Conservation (phyloP, 2,797 vertebrate species). For the Aselliscus stoliczkanus region DNA sequence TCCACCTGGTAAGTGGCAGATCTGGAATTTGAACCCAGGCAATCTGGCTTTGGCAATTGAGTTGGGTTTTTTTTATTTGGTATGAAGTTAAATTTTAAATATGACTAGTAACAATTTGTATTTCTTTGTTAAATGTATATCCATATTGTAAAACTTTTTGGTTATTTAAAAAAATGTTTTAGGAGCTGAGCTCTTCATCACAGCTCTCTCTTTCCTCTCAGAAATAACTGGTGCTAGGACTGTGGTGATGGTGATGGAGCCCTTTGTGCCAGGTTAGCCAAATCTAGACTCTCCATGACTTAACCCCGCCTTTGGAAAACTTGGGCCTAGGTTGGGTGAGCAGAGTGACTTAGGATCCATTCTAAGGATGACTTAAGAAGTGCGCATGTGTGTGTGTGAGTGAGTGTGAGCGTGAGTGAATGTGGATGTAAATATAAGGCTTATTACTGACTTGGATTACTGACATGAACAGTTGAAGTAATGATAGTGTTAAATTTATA, state of each 20-base stretch:
- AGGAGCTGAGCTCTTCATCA: neutral
- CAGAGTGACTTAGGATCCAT: neutral
- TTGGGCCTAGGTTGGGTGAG: neutral
- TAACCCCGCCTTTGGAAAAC: neutral
- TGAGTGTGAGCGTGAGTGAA: neutral
- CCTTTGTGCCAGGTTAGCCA: neutral
- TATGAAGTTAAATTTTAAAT: slow-evolving; percentile 19
- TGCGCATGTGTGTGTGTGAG: neutral
- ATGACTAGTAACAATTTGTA: neutral
- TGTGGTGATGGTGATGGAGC: neutral
- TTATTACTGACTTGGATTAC: slow-evolving; percentile 18
- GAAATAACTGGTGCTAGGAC: neutral
- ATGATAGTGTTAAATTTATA: slow-evolving; percentile 1
- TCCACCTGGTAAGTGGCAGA: neutral
- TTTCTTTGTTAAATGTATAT: neutral
- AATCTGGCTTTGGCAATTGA: neutral
- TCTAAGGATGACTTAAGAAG: neutral
- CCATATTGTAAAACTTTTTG: neutral
- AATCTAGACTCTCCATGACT: neutral
- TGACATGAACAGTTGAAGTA: neutral
- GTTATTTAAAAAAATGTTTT: slow-evolving; percentile 23
- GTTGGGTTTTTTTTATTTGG: neutral
- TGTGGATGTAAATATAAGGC: neutral
- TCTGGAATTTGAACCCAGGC: neutral
- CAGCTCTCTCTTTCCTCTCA: neutral